Evolutionary conservation across 2,888 invertebrate genomes (phyloP).

Genomic region (Harmothoe impar): DNA sequence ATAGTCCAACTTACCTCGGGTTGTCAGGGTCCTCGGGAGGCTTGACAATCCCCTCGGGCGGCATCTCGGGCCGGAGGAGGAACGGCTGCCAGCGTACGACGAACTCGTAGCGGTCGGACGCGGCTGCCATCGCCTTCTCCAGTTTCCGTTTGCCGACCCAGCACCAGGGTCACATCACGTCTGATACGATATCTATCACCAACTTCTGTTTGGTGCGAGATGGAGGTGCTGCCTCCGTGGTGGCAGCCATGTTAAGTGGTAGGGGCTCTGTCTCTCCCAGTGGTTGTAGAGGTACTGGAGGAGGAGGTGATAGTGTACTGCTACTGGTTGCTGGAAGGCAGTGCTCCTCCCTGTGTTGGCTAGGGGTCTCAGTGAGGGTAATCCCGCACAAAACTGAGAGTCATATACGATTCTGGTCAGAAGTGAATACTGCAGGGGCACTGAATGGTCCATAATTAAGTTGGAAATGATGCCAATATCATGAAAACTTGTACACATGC

Average conservation of each 20-base stretch:
- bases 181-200: conserved; percentile 78
- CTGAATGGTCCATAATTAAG: too few relatives aligned
- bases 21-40: conserved; percentile 73
- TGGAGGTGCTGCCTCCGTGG: background rate
- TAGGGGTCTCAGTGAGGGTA: too few relatives aligned
- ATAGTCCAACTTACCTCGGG: conserved; percentile 66
- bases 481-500: too few relatives aligned
- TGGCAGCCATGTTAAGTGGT: background rate
- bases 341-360: too few relatives aligned
- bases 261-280: background rate
- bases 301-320: background rate
- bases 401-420: too few relatives aligned
- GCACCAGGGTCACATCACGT: conserved; percentile 82
- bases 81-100: conserved; percentile 80
- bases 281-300: background rate
- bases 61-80: conserved; percentile 77
- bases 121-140: conserved; percentile 77
- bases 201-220: conserved; percentile 71
- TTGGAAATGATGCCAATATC: too few relatives aligned
- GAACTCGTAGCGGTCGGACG: conserved; percentile 75
- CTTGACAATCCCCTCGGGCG: conserved; percentile 77
- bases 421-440: too few relatives aligned
- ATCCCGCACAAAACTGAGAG: too few relatives aligned
- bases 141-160: conserved; percentile 81
- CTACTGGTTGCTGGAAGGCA: background rate